Base-by-base conservation (phyloP, 1,140 invertebrate species). In the Drosophila nannoptera region DNA sequence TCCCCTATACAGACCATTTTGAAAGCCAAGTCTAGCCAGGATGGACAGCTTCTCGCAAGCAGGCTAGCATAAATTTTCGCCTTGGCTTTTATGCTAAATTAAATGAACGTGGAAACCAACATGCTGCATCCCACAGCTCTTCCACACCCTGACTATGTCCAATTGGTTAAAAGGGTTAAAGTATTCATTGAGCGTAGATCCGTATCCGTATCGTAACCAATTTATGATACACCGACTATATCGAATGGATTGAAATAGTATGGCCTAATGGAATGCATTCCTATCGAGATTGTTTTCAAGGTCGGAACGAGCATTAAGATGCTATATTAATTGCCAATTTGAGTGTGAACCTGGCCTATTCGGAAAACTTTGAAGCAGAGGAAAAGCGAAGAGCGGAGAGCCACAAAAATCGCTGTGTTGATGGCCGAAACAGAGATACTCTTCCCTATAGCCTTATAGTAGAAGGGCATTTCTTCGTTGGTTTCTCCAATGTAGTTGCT, bases 31-130 rank as follows among this genome's bases (percentile, higher is more conserved):
- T 58, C 42, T 56, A 9, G 54, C 40, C 29, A 56, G 54, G 31
- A 22, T 53, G 49, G 36, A 3, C 7, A 63, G 66, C 54, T 70
- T 70, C 49, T 49, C 31, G 48, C 22, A 38, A 52, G 45, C 14
- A 52, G 45, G 46, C 61, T 36, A 16, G 45, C 53, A 56, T 40
- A 69, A 68, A 63, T 43, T 63, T 54, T 22, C 8, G 76, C 50
- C 69, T 69, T 77, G 65, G 60, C 77, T 73, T 73, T 80, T 77
- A 73, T 80, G 65, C 77, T 81, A 80, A 81, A 80, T 80, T 77
- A 81, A 77, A 76, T 77, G 61, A 58, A 61, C 64, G 49, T 49
- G 14, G 32, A 54, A 59, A 49, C 42, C 55, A 59, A 59, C 42
- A 42, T 55, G 45, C 38, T n/a, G n/a, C 32, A 32, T 50, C 46